These are phyloP conservation scores for Myotis yumanensis DNA, from an alignment of 2,113 vertebrate species.

Conservation along the genomic window DNA sequence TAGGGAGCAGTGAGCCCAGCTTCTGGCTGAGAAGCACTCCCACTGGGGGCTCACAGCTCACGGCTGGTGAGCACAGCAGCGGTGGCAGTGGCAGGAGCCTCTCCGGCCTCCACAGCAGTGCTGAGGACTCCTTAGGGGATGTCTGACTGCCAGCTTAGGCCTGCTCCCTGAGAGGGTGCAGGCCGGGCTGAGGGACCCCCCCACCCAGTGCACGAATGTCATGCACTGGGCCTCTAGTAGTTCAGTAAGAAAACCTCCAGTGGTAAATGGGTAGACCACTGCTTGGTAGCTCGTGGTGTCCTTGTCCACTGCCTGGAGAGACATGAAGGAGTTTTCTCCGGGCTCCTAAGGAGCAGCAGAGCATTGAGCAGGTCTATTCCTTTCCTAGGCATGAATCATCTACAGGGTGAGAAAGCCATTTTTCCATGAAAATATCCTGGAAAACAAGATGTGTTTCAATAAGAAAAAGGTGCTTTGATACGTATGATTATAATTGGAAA, in stretches of 20 bases:
- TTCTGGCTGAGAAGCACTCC: no score
- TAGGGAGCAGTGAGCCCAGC: no score
- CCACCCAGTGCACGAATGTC: no score
- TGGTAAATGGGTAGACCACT: neutral
- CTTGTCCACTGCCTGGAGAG: slow-evolving; percentile 6
- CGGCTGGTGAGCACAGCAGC: no score
- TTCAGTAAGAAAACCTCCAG: slow-evolving; percentile 21
- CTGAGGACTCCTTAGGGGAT: no score
- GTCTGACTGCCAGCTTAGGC: no score
- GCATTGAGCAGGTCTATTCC: neutral
- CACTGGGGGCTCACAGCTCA: no score
- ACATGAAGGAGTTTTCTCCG: slow-evolving; percentile 1
- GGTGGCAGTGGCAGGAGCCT: no score
- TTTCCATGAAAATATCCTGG: neutral
- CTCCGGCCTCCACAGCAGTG: no score
- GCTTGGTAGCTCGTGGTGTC: neutral
- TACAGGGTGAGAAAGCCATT: neutral
- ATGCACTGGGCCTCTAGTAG: neutral
- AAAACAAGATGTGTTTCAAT: slow-evolving; percentile 25
- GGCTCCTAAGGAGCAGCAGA: neutral
- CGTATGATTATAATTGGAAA: neutral
- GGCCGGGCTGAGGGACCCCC: no score
- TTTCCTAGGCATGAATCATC: neutral
- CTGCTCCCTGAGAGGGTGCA: no score
- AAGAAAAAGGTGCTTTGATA: neutral